Evolutionary conservation across 2,888 invertebrate species (phyloP).

Genomic region (Athripsodes cinereus): DNA sequence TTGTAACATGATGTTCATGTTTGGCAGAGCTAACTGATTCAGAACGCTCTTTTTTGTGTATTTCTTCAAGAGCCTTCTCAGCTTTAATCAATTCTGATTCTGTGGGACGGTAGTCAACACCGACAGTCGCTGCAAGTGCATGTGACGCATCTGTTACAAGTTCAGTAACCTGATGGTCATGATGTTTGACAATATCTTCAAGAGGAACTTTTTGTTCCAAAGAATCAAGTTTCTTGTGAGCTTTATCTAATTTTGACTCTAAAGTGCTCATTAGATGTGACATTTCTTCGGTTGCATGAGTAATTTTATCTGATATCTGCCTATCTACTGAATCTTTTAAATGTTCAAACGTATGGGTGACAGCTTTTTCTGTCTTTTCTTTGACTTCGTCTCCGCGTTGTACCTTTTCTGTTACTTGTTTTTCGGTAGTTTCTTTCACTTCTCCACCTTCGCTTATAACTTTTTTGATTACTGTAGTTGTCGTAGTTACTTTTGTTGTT

Average conservation of each 20-base stretch:
- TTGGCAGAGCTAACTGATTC: not conserved
- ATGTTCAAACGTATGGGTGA: conserved; percentile 1
- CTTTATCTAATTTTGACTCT: conserved; percentile 8
- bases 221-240: conserved; percentile 15
- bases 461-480: conserved; percentile 7
- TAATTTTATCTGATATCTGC: conserved; percentile 2
- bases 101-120: conserved; percentile 16
- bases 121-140: conserved; percentile 17
- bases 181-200: conserved; percentile 9
- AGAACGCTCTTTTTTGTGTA: not conserved
- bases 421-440: not conserved
- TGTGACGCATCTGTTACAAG: conserved; percentile 15
- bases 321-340: conserved; percentile 1
- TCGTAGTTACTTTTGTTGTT: conserved; percentile 16
- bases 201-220: conserved; percentile 17
- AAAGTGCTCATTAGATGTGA: conserved; percentile 4
- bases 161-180: conserved; percentile 15
- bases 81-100: not conserved
- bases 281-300: conserved; percentile 5
- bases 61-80: not conserved
- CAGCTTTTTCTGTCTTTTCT: not conserved
- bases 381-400: not conserved
- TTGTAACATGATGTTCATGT: conserved; percentile 5
- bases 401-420: not conserved
- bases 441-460: conserved; percentile 4